Evolutionary conservation across 2,888 invertebrate genomes (phyloP).

Genomic region (Pheosia tremula): DNA sequence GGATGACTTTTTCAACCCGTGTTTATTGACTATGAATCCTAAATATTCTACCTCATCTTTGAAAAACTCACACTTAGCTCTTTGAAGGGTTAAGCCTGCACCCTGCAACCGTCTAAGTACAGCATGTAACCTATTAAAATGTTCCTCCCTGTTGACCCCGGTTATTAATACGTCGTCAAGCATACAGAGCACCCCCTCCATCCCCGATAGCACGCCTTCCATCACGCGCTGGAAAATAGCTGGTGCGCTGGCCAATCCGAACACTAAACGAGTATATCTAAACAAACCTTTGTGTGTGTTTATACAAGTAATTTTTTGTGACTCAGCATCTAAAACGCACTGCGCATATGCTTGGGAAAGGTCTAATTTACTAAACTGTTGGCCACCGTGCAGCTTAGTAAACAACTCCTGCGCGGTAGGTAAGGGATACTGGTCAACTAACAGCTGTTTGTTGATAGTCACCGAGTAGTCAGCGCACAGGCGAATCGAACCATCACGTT

Average conservation of each 20-base stretch:
- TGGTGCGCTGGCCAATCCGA: slow-evolving; percentile 17
- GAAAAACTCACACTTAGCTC: slow-evolving; percentile 25
- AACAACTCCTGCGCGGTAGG: slow-evolving; percentile 14
- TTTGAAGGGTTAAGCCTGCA: slow-evolving; percentile 14
- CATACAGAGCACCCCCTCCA: slow-evolving; percentile 17
- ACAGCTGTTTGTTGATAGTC: slow-evolving; percentile 11
- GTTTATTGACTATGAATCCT: slow-evolving; percentile 17
- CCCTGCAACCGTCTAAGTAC: slow-evolving; percentile 10
- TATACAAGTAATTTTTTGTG: slow-evolving; percentile 23
- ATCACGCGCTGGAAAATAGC: slow-evolving; percentile 18
- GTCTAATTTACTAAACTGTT: slow-evolving; percentile 16
- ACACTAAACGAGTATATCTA: slow-evolving; percentile 21
- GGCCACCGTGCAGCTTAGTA: slow-evolving; percentile 9
- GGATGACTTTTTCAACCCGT: slow-evolving; percentile 13
- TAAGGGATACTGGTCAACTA: slow-evolving; percentile 12
- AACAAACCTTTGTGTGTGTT: slow-evolving; percentile 26
- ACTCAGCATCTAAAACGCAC: slow-evolving; percentile 5
- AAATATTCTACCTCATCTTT: slow-evolving; percentile 21
- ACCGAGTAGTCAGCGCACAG: slow-evolving; percentile 11
- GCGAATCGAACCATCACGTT: slow-evolving; percentile 9
- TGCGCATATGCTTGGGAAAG: slow-evolving; percentile 9
- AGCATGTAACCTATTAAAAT: slow-evolving; percentile 2
- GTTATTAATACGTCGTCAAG: slow-evolving; percentile 17
- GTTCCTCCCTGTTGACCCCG: neutral
- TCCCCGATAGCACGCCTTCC: slow-evolving; percentile 12